phyloP scores from a whole-genome alignment of 2,797 vertebrate species.

The Buphagus erythrorhynchus region DNA sequence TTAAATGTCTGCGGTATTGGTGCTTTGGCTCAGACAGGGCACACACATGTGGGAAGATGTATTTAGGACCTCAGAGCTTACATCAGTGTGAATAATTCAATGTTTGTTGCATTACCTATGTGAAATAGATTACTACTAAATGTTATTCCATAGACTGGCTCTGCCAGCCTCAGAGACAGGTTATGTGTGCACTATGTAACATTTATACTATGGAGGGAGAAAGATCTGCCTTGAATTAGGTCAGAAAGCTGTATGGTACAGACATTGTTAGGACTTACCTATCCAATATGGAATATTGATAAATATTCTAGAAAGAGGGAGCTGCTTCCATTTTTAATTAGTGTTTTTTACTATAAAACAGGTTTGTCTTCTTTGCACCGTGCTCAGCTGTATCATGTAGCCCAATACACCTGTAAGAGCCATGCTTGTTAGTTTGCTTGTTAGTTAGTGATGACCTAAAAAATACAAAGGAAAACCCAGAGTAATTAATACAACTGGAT shows the following conservation, averaged over 20 bases:
- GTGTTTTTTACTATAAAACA: background rate
- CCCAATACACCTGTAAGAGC: background rate
- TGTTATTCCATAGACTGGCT: background rate
- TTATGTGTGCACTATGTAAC: background rate
- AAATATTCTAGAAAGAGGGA: background rate
- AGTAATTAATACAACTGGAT: background rate
- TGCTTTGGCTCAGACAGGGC: background rate
- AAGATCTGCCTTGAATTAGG: background rate
- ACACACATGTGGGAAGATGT: accelerated
- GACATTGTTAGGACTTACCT: background rate
- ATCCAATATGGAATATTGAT: background rate
- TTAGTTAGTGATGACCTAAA: background rate
- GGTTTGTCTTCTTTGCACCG: background rate
- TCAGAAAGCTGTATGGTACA: background rate
- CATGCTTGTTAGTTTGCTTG: accelerated
- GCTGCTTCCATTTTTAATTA: background rate
- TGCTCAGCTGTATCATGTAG: accelerated
- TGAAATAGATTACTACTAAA: background rate
- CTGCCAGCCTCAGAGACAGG: background rate
- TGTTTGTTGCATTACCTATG: background rate
- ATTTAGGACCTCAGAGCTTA: background rate
- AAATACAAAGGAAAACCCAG: background rate
- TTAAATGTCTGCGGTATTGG: background rate
- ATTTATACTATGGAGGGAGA: background rate
- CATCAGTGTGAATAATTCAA: background rate